A percentile compares a stretch with the other conserved stretches of the same genome.
These are phyloP conservation scores for Eupithecia inturbata DNA, from an alignment of 2,888 invertebrate species.

Conservation along the genomic window DNA sequence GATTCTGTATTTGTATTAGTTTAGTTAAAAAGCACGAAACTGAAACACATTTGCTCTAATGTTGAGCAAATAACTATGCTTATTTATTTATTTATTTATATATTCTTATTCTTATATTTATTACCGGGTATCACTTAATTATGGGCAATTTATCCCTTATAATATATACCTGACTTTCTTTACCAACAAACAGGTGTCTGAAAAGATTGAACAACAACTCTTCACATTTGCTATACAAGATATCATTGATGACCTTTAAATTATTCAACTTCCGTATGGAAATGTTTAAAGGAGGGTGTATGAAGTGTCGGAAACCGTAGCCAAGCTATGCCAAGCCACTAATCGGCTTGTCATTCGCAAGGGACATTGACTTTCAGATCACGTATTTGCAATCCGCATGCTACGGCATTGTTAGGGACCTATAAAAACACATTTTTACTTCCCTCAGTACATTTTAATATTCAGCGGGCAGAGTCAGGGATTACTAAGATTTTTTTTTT, in stretches of 20 bases:
- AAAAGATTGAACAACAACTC: not conserved
- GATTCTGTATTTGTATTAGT: not conserved
- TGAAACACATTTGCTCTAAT: not conserved
- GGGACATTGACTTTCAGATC: conserved; percentile 72
- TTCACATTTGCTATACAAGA: not conserved
- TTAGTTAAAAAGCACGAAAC: not conserved
- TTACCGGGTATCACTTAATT: not conserved
- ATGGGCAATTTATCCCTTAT: too few species aligned
- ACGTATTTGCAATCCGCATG: conserved; percentile 80
- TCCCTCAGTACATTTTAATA: conserved; percentile 47
- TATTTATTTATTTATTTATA: too few species aligned
- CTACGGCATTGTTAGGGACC: conserved; percentile 59
- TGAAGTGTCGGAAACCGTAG: conserved; percentile 48
- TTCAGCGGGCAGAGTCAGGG: conserved; percentile 34
- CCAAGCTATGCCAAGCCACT: conserved; percentile 58
- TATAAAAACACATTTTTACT: conserved; percentile 61
- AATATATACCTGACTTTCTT: not conserved
- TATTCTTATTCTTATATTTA: too few species aligned
- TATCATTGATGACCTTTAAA: conserved; percentile 41
- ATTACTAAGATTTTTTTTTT: conserved; percentile 22
- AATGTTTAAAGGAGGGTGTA: conserved; percentile 21
- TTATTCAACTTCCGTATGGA: conserved; percentile 25
- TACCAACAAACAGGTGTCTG: not conserved
- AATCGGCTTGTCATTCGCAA: conserved; percentile 77
- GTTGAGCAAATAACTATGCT: too few species aligned